Base-by-base conservation (phyloP, 53 echinoderm and acorn worm species). In the Echinarachnius parma region DNA sequence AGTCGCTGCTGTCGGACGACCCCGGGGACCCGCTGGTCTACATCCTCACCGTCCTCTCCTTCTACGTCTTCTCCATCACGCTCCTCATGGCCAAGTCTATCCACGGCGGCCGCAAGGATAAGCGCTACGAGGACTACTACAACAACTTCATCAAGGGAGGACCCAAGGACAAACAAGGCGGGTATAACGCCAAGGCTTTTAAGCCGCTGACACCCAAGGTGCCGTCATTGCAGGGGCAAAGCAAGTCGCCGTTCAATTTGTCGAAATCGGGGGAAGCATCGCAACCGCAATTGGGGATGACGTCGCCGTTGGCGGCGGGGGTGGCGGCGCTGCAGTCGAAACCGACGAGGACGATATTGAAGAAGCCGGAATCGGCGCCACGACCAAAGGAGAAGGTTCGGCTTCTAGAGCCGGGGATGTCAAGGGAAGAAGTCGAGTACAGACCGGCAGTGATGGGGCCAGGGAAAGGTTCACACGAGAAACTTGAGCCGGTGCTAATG, bases 61-160 rank as follows among this genome's bases (percentile, higher is more conserved):
- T 81, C 55, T 81, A 81, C 70, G 81, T 81, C 13, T 37, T 81
- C 13, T 61, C 74, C 35, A 81, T 81, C 47, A 72, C 72, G 4
- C 52, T 81, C 22, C 63, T 81, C 8, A 81, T 81, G 81, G 53
- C 64, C 23, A 81, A 81, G 21, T 81, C 81, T 14, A 74, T 81
- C 15, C 81, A 81, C 29, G 62, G 57, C 15, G 74, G 46, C 3
- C 74, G 74, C 3, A 57, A 72, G 18, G 74, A 57, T 32, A 72
- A 56, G 42, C 36, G 56, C 26, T 72, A 72, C 24, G 74, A 72
- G 9, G 42, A 72, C 34, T 72, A 72, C 42, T 27, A 44, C 9
- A 52, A 69, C 20, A 69, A 53, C 23, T 69, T 69, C 25, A 69
- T 69, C 33, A 72, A 72, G 28, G 25, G 39, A 1, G 74, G 39